Conservation (phyloP, 2,888 invertebrate genomes). For the Tholera decimalis region DNA sequence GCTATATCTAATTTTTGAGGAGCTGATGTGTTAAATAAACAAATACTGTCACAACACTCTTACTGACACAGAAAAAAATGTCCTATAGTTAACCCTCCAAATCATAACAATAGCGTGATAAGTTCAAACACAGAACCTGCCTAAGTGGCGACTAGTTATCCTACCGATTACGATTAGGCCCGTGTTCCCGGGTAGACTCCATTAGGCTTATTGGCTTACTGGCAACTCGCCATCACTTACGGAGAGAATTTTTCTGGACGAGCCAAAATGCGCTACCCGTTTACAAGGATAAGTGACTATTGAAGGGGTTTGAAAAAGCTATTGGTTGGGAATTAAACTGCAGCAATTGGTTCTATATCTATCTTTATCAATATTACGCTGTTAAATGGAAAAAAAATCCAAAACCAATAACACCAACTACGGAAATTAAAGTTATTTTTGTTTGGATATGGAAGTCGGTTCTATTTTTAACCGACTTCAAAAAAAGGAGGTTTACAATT, state of each 20-base stretch:
- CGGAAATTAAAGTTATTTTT: too few species aligned
- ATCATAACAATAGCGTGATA: conserved; percentile 33
- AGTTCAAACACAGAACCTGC: conserved; percentile 34
- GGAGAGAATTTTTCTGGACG: conserved; percentile 46
- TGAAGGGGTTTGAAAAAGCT: too few species aligned
- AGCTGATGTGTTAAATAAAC: too few species aligned
- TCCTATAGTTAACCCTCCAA: conserved; percentile 17
- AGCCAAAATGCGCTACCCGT: conserved; percentile 14
- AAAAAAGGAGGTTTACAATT: too few species aligned
- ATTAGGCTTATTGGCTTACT: conserved; percentile 57
- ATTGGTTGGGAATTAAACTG: not conserved
- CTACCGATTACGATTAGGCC: conserved; percentile 53
- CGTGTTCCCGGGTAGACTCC: conserved; percentile 40
- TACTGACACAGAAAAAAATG: conserved; percentile 5
- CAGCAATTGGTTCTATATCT: conserved; percentile 8
- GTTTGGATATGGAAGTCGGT: too few species aligned
- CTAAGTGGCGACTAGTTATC: conserved; percentile 47
- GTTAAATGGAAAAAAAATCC: too few species aligned
- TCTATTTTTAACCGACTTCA: too few species aligned
- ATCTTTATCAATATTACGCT: not conserved
- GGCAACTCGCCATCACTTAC: conserved; percentile 59
- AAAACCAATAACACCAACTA: too few species aligned
- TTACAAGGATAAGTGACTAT: conserved; percentile 9
- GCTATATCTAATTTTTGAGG: too few species aligned
- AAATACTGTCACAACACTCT: not conserved